Conservation (phyloP, 2,888 invertebrate species). For the Eristalinus sepulchralis region DNA sequence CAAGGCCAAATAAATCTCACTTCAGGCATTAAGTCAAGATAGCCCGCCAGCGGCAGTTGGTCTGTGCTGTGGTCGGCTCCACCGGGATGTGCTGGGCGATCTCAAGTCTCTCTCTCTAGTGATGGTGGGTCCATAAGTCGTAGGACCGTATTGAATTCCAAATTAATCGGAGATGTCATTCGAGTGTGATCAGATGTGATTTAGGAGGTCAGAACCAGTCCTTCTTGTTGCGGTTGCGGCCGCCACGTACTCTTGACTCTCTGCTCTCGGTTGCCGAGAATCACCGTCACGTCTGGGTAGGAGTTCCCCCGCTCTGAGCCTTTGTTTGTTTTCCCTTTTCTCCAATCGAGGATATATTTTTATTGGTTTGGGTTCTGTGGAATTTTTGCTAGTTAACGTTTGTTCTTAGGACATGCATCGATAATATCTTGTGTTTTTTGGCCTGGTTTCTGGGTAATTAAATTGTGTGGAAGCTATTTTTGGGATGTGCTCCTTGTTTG, state of each 20-base stretch:
- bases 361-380: slow-evolving; percentile 67
- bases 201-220: slow-evolving; percentile 71
- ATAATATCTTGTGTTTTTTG: slow-evolving; percentile 64
- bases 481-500: slow-evolving; percentile 58
- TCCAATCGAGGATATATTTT: slow-evolving; percentile 67
- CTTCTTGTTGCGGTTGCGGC: slow-evolving; percentile 46
- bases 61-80: background rate
- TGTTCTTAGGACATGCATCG: slow-evolving; percentile 69
- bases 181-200: slow-evolving; percentile 72
- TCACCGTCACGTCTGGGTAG: slow-evolving; percentile 28
- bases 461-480: slow-evolving; percentile 70
- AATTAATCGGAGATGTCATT: slow-evolving; percentile 71
- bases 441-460: slow-evolving; percentile 66
- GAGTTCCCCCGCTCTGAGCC: slow-evolving; percentile 2
- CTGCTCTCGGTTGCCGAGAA: background rate
- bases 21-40: slow-evolving; percentile 57
- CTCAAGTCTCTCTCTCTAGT: background rate
- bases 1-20: slow-evolving; percentile 69
- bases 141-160: slow-evolving; percentile 69
- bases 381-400: slow-evolving; percentile 65
- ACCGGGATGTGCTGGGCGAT: background rate
- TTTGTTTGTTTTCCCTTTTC: slow-evolving; percentile 22
- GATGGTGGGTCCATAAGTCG: background rate
- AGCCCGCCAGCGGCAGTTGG: background rate
- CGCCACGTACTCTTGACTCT: background rate